Percentiles rank a stretch among this genome's conserved stretches.
phyloP scores from a whole-genome alignment of 2,888 invertebrate species.

The Euplexia lucipara region DNA sequence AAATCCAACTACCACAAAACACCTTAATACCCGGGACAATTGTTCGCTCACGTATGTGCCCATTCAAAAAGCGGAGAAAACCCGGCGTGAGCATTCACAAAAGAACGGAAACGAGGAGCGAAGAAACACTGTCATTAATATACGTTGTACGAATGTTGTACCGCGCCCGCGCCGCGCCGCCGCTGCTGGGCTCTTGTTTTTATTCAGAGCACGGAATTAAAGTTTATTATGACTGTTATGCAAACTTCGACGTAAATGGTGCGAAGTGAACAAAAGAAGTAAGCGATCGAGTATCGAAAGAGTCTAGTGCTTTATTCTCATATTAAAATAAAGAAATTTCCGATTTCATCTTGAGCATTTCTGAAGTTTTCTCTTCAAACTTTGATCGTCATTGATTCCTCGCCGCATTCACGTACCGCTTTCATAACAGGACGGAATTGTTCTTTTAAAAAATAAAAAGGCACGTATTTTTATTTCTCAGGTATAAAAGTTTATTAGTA shows the following conservation, averaged over 20 bases:
- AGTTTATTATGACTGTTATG: slow-evolving; percentile 66
- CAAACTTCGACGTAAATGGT: slow-evolving; percentile 64
- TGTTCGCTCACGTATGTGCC: slow-evolving; percentile 81
- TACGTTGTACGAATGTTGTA: slow-evolving; percentile 76
- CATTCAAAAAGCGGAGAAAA: slow-evolving; percentile 79
- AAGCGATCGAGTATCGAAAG: slow-evolving; percentile 55
- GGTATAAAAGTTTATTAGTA: slow-evolving; percentile 42
- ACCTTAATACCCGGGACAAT: slow-evolving; percentile 80
- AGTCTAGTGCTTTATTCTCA: slow-evolving; percentile 54
- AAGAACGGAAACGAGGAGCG: slow-evolving; percentile 81
- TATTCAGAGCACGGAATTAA: slow-evolving; percentile 67
- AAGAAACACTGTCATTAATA: slow-evolving; percentile 86
- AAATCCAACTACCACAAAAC: slow-evolving; percentile 69
- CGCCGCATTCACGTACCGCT: slow-evolving; percentile 34
- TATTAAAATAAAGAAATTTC: slow-evolving; percentile 61
- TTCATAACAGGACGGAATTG: slow-evolving; percentile 38
- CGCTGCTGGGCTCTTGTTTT: slow-evolving; percentile 64
- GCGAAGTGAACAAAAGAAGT: slow-evolving; percentile 64
- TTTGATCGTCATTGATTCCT: slow-evolving; percentile 56
- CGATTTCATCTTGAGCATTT: slow-evolving; percentile 50
- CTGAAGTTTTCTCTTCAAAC: slow-evolving; percentile 56
- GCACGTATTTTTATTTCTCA: slow-evolving; percentile 28
- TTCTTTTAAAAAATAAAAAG: slow-evolving; percentile 41
- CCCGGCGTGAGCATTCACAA: slow-evolving; percentile 82
- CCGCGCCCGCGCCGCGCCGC: slow-evolving; percentile 30